Evolutionary conservation across 2,888 invertebrate species (phyloP).

Genomic region (Clanis bilineata): DNA sequence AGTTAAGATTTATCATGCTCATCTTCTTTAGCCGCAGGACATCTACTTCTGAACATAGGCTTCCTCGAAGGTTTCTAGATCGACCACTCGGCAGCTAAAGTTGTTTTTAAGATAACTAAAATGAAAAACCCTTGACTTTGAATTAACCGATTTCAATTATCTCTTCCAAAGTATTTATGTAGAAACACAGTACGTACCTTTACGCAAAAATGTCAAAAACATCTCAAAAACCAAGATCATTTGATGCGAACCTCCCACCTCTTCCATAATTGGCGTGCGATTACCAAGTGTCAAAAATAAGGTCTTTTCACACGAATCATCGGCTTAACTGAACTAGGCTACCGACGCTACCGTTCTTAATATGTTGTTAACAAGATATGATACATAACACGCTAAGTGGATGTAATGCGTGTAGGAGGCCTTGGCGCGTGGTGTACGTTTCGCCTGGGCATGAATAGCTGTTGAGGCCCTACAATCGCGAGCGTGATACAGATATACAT

Average conservation of each 20-base stretch:
- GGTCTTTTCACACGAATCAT: slow-evolving; percentile 5
- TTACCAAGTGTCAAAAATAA: slow-evolving; percentile 1
- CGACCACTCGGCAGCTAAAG: too few relatives aligned
- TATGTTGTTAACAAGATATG: slow-evolving; percentile 38
- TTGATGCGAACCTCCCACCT: neutral
- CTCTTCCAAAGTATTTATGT: too few relatives aligned
- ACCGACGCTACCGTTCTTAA: slow-evolving; percentile 14
- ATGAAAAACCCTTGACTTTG: too few relatives aligned
- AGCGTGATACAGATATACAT: slow-evolving; percentile 82
- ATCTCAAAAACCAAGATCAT: too few relatives aligned
- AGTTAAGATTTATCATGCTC: too few relatives aligned
- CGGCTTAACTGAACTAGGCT: slow-evolving; percentile 5
- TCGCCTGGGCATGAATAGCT: slow-evolving; percentile 49
- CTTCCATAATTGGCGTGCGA: neutral
- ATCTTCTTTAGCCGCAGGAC: too few relatives aligned
- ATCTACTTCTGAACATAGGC: too few relatives aligned
- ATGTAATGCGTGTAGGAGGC: slow-evolving; percentile 46
- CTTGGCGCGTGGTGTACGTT: slow-evolving; percentile 69
- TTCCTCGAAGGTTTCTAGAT: too few relatives aligned
- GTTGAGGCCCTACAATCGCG: slow-evolving; percentile 79
- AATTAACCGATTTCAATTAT: too few relatives aligned
- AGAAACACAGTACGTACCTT: too few relatives aligned
- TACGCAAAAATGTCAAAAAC: too few relatives aligned
- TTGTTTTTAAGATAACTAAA: too few relatives aligned
- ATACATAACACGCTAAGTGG: slow-evolving; percentile 40